Conservation (phyloP, 2,113 vertebrate species). For the Reinhardtius hippoglossoides region DNA sequence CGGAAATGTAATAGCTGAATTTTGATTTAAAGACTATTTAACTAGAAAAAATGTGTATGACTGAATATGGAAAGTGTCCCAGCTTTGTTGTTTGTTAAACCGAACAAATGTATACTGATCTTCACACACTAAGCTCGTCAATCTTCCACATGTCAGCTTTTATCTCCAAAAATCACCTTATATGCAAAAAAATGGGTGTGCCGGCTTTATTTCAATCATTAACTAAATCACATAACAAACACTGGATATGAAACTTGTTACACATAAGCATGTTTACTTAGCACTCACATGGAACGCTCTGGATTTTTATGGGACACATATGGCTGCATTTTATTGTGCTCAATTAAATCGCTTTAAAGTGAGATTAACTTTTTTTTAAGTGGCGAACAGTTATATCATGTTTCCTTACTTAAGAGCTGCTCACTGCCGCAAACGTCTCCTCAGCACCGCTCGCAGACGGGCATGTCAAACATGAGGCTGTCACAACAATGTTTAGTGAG, state of each 20-base stretch:
- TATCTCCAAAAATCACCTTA: slow-evolving; percentile 4
- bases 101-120: slow-evolving; percentile 23
- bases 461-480: slow-evolving; percentile 77
- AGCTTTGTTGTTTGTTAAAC: slow-evolving; percentile 9
- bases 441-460: slow-evolving; percentile 52
- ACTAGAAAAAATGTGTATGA: slow-evolving; percentile 14
- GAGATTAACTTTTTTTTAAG: slow-evolving; percentile 75
- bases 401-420: slow-evolving; percentile 33
- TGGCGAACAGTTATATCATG: slow-evolving; percentile 51
- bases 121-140: slow-evolving; percentile 2
- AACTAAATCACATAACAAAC: slow-evolving; percentile 47
- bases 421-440: slow-evolving; percentile 47
- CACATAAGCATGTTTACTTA: slow-evolving; percentile 66
- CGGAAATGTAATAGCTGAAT: slow-evolving; percentile 19
- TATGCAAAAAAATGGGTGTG: slow-evolving; percentile 7
- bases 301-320: slow-evolving; percentile 73
- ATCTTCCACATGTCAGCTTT: slow-evolving; percentile 22
- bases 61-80: slow-evolving; percentile 18
- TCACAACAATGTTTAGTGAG: slow-evolving; percentile 76
- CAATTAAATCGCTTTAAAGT: slow-evolving; percentile 75
- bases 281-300: slow-evolving; percentile 71
- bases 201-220: slow-evolving; percentile 54
- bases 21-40: slow-evolving; percentile 36
- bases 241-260: slow-evolving; percentile 54
- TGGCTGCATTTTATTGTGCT: slow-evolving; percentile 73